A percentile compares a stretch with the other conserved stretches of the same genome.
These are phyloP conservation scores for Thecocarcelia acutangulata DNA, from an alignment of 2,888 invertebrate genomes.

Conservation along the genomic window DNA sequence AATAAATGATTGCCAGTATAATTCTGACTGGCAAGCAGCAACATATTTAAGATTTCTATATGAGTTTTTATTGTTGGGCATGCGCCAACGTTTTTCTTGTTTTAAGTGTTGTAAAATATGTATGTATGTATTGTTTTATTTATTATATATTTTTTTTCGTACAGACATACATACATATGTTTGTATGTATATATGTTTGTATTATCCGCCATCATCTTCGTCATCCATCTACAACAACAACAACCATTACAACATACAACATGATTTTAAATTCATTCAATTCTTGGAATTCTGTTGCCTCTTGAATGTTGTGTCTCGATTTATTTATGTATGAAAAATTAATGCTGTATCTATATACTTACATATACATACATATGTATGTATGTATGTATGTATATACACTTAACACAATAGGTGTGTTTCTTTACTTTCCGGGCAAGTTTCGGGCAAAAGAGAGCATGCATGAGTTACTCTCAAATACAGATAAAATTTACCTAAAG, in stretches of 20 bases:
- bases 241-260: slow-evolving; percentile 26
- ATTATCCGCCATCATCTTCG: slow-evolving; percentile 57
- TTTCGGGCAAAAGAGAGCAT: no score
- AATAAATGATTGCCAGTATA: not conserved
- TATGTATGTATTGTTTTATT: slow-evolving; percentile 31
- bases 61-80: slow-evolving; percentile 59
- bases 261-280: slow-evolving; percentile 64
- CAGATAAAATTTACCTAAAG: not conserved
- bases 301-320: slow-evolving; percentile 39
- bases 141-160: slow-evolving; percentile 11
- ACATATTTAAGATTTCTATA: slow-evolving; percentile 50
- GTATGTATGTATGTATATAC: not conserved
- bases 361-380: no score
- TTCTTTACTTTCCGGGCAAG: no score
- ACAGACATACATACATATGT: not conserved
- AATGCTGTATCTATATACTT: no score
- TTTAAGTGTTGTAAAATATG: slow-evolving; percentile 44
- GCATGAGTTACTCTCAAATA: no score
- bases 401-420: no score
- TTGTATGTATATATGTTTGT: not conserved
- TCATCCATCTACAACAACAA: slow-evolving; percentile 46
- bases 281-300: slow-evolving; percentile 61
- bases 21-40: slow-evolving; percentile 7
- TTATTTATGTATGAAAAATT: no score
- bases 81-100: slow-evolving; percentile 58